These are phyloP conservation scores for Chrysoperla carnea DNA, from an alignment of 1,140 invertebrate species.

Conservation along the genomic window DNA sequence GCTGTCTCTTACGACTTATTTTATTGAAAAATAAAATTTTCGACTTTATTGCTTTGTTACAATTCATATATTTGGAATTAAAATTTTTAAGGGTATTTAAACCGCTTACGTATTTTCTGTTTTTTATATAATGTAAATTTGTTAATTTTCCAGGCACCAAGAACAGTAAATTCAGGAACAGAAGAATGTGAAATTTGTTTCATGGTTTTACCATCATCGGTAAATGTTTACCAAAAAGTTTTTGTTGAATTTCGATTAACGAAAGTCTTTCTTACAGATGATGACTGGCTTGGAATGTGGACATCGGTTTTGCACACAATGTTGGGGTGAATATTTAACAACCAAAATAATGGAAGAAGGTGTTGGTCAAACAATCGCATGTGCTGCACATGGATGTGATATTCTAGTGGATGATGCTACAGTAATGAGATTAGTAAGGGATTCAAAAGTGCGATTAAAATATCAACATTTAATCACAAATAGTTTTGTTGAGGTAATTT, in stretches of 20 bases:
- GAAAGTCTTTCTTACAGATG: constrained; percentile 40
- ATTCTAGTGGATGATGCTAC: constrained; percentile 94
- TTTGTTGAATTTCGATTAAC: neutral
- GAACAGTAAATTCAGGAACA: constrained; percentile 40
- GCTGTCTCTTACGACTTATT: no score
- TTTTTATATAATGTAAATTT: no score
- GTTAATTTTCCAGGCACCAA: constrained; percentile 5
- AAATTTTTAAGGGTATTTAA: no score
- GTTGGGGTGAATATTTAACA: constrained; percentile 94
- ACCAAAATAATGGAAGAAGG: constrained; percentile 98
- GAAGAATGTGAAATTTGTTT: constrained; percentile 93
- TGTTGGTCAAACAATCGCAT: constrained; percentile 88
- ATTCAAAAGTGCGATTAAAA: constrained; percentile 85
- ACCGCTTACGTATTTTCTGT: no score
- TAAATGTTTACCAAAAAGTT: constrained; percentile 31
- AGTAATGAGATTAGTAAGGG: constrained; percentile 83
- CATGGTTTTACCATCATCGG: constrained; percentile 54
- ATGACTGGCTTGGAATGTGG: constrained; percentile 95
- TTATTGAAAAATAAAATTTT: no score
- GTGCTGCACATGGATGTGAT: constrained; percentile 80
- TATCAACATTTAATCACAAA: constrained; percentile 98
- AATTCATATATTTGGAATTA: no score
- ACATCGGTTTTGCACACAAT: constrained; percentile 85
- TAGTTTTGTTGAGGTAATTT: constrained; percentile 86
- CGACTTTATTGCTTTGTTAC: no score